Base-by-base conservation (phyloP, 2,797 vertebrate genomes). In the Pipistrellus pipistrellus region DNA sequence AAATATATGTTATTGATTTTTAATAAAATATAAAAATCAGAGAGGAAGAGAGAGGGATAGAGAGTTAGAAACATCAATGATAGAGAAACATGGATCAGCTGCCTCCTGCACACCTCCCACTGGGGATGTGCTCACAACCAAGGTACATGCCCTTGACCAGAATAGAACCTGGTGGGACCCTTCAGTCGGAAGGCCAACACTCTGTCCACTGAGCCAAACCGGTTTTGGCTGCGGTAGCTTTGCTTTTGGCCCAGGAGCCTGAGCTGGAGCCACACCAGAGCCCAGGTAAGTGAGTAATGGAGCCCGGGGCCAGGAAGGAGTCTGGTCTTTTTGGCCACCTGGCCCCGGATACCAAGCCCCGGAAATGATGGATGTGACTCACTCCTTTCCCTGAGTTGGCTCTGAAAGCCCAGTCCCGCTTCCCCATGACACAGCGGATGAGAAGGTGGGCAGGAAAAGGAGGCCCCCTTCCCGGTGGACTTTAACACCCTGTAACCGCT, bases 291-390 rank as follows among this genome's bases (percentile, higher is more conserved):
- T 77, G 71, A 80, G 71, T 66, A 78, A 90, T 44, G 48, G 30
- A 27, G 66, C 78, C 85, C 38, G 0, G 0, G 55, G 68, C 66
- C 30, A 64, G 55, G 78, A 57, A 75, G n/a, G 41, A 81, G 25
- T 41, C 71, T 77, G 27, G 23, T 91, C 32, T 46, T 81, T 88
- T 35, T 35, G 10, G 10, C 85, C 55, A 69, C 17, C 44, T 7
- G 32, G 8, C 14, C 48, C 64, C 15, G 84, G 71, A 76, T 77
- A 6, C 44, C 73, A 59, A 83, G 69, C 77, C 86, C 94, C 1
- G 5, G 91, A 80, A 73, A 85, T 66, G 84, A 69, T 75, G 92
- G 57, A 48, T 11, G 2, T 38, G 57, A 86, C 69, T 96, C 62
- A 59, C 41, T 35, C 57, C 1, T 51, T 84, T 88, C 90, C 83